Evolutionary conservation across 2,888 invertebrate species (phyloP), one percentile per base, ranked within the genome.

Genomic region (Charanyca ferruginea): DNA sequence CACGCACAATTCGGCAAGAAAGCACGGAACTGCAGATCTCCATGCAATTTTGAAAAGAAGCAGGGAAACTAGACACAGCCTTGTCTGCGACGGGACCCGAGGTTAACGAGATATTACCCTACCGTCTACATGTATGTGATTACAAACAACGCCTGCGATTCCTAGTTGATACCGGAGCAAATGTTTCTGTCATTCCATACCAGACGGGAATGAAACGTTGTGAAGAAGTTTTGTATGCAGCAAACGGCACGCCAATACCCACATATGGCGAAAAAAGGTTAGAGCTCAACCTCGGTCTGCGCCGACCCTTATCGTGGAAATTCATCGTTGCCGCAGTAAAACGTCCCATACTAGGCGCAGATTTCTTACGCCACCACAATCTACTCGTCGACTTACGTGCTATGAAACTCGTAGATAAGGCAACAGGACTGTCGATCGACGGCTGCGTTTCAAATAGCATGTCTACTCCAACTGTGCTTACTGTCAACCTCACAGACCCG

Each of bases 61-160:
- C 48, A 9, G 25, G 48, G 25, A 48, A 48, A 48, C 25, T 48
- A 48, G n/a, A n/a, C 25, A 25, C 48, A 1, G n/a, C 48, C n/a
- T 25, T 48, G 48, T 16, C 48, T 25, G 8, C 25, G 48, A 48
- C 16, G 23, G 48, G 25, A 25, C 8, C 25, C 25, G 48, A 25
- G n/a, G n/a, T 48, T 25, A 23, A n/a, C 7, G 25, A n/a, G 16
- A 25, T 22, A 9, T 32, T 11, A 32, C 32, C 32, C 3, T 32
- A 32, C 8, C 32, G 32, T 32, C 32, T 32, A 7, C 20, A 51
- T 13, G 32, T 13, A 18, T 51, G 18, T 6, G 28, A 28, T 25
- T 13, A 18, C 28, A 11, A 32, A 51, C 49, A 18, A 9, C 4
- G 1, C 8, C 9, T 32, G 8, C 8, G 32, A 32, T 32, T 32